Conservation (phyloP, 2,888 invertebrate genomes). For the Drosophila pseudotakahashii region DNA sequence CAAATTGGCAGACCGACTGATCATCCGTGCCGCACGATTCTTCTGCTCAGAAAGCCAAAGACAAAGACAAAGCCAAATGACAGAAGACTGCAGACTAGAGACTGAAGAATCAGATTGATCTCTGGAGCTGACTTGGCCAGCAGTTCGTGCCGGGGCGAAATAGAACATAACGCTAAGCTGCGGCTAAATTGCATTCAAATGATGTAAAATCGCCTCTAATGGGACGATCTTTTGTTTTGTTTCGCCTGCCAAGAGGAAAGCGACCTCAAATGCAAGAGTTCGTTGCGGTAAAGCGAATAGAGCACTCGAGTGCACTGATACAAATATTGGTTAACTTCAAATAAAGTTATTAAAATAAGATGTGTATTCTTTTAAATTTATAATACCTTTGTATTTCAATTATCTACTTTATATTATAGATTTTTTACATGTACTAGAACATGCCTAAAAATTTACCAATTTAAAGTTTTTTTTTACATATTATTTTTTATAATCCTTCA, state of each 20-base stretch:
- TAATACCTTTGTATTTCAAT: too few relatives aligned
- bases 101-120: constrained; percentile 47
- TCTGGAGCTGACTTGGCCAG: constrained; percentile 32
- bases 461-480: too few relatives aligned
- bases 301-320: constrained; percentile 38
- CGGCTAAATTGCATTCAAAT: constrained; percentile 76
- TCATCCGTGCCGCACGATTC: constrained; percentile 75
- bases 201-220: constrained; percentile 73
- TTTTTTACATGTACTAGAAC: too few relatives aligned
- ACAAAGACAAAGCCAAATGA: constrained; percentile 33
- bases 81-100: constrained; percentile 31
- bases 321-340: too few relatives aligned
- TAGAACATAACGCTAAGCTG: constrained; percentile 76
- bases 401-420: too few relatives aligned
- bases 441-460: too few relatives aligned
- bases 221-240: constrained; percentile 67
- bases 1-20: constrained; percentile 64
- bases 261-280: constrained; percentile 72
- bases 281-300: constrained; percentile 70
- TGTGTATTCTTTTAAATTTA: too few relatives aligned
- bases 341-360: too few relatives aligned
- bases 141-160: constrained; percentile 55
- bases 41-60: constrained; percentile 21
- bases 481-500: too few relatives aligned
- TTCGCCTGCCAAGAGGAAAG: constrained; percentile 64